phyloP scores from a whole-genome alignment of 64 coral and sea anemone genomes.

The Montipora sp. region DNA sequence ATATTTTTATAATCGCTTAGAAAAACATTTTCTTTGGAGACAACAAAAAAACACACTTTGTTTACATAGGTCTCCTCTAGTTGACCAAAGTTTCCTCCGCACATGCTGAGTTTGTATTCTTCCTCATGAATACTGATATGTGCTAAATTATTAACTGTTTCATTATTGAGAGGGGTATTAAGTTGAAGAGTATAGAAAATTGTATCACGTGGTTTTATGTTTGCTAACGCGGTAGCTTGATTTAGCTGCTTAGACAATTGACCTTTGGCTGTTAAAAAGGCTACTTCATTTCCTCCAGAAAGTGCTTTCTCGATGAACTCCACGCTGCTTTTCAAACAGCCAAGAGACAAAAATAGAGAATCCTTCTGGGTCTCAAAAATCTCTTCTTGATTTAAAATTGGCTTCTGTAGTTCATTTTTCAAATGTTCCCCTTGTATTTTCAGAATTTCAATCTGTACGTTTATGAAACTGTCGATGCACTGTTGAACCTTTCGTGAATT shows the following conservation, averaged over 20 bases:
- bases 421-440: background rate
- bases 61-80: background rate
- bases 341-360: background rate
- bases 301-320: background rate
- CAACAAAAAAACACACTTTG: background rate
- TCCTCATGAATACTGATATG: background rate
- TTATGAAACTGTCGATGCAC: conserved; percentile 6
- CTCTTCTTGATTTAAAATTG: background rate
- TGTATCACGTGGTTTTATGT: background rate
- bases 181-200: background rate
- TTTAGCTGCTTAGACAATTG: background rate
- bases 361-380: background rate
- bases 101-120: conserved; percentile 3
- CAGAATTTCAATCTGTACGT: conserved; percentile 5
- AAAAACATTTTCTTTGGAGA: background rate
- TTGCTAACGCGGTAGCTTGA: background rate
- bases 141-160: background rate
- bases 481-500: background rate
- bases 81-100: background rate
- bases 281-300: background rate
- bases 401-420: background rate
- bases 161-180: background rate
- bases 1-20: background rate
- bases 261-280: background rate
- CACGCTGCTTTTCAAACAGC: background rate